phyloP scores from a whole-genome alignment of 23 tunicate species.

The Phallusia fumigata region DNA sequence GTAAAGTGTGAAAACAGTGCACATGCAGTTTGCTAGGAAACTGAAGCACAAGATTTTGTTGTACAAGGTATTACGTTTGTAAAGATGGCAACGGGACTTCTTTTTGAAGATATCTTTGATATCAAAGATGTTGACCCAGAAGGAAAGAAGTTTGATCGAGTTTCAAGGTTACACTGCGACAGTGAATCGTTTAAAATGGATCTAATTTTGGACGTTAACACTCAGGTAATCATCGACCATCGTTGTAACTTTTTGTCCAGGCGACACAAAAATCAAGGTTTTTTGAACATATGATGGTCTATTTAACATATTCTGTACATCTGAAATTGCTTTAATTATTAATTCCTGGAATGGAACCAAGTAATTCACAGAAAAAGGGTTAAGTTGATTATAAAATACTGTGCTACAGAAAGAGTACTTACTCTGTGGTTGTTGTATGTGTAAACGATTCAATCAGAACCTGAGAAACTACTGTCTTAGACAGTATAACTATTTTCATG shows the following conservation, averaged over 20 bases:
- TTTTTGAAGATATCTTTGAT: conserved; percentile 98
- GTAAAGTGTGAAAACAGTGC: not conserved
- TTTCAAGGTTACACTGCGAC: conserved; percentile 92
- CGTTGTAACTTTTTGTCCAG: not conserved
- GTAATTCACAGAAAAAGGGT: too few species aligned
- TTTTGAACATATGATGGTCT: too few species aligned
- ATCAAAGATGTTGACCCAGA: conserved; percentile 99
- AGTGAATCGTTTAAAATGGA: conserved; percentile 99
- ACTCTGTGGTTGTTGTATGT: too few species aligned
- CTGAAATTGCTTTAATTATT: too few species aligned
- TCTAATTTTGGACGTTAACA: conserved; percentile 88
- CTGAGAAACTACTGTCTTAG: too few species aligned
- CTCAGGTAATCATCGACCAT: conserved; percentile 59
- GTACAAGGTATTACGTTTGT: not conserved
- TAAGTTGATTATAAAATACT: too few species aligned
- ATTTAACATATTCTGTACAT: too few species aligned
- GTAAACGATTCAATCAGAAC: too few species aligned
- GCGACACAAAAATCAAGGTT: too few species aligned
- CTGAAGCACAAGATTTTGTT: not conserved
- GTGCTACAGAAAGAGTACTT: too few species aligned
- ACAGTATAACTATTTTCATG: too few species aligned
- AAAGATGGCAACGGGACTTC: conserved; percentile 67
- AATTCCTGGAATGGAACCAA: too few species aligned
- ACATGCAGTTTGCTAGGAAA: not conserved
- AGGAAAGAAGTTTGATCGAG: conserved; percentile 94